Conservation (phyloP, 2,888 invertebrate species). For the Antheraea yamamai region DNA sequence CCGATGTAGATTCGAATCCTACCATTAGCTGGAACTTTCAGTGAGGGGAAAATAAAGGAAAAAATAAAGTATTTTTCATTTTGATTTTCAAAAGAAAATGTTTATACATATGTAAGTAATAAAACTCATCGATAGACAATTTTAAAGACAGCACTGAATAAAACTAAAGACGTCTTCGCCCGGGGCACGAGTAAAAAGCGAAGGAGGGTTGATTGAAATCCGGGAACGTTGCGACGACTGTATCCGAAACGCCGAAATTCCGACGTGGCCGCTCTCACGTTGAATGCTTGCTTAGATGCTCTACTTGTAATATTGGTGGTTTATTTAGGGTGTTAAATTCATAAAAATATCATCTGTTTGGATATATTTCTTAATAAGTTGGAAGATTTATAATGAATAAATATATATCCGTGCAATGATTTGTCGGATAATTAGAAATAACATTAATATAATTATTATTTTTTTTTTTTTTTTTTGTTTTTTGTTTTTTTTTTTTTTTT, state of each 20-base stretch:
- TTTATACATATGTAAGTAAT: neutral
- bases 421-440: too few relatives aligned
- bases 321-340: neutral
- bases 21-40: too few relatives aligned
- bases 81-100: neutral
- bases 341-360: neutral
- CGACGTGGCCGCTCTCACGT: constrained; percentile 12
- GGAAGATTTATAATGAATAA: too few relatives aligned
- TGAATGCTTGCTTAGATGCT: constrained; percentile 12
- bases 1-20: too few relatives aligned
- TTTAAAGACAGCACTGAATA: constrained; percentile 14
- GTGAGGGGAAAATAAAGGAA: too few relatives aligned
- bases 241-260: constrained; percentile 38
- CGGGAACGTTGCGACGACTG: constrained; percentile 27
- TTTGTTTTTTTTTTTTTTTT: too few relatives aligned
- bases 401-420: too few relatives aligned
- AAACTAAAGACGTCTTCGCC: constrained; percentile 27
- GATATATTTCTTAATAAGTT: neutral
- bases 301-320: neutral
- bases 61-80: too few relatives aligned
- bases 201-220: constrained; percentile 45
- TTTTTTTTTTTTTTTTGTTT: too few relatives aligned
- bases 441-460: too few relatives aligned
- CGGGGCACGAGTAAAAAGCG: constrained; percentile 34
- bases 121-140: constrained; percentile 13